Conservation (phyloP, 2,797 vertebrate genomes). For the Peromyscus aztecus region DNA sequence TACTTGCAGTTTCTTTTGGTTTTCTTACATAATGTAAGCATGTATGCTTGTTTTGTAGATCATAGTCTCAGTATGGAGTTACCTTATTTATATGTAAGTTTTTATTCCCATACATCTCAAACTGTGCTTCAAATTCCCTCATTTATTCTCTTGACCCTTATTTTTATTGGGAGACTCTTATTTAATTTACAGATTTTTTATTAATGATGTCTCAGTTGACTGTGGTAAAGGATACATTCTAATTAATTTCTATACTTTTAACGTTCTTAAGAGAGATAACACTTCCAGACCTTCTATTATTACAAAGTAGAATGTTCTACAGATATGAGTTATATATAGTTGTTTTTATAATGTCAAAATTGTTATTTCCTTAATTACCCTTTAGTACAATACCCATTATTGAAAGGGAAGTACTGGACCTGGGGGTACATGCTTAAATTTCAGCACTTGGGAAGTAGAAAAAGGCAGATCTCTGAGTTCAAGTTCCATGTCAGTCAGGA, state of each 20-base stretch:
- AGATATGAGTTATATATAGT: no score
- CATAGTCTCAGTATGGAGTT: not conserved
- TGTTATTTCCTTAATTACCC: not conserved
- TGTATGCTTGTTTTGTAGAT: not conserved
- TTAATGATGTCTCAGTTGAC: not conserved
- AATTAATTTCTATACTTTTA: not conserved
- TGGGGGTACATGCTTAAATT: not conserved
- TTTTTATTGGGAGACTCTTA: not conserved
- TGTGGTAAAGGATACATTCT: not conserved
- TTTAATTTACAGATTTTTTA: not conserved
- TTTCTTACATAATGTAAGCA: not conserved
- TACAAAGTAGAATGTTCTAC: not conserved
- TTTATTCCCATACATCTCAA: not conserved
- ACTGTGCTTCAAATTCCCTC: not conserved
- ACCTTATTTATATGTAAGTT: not conserved
- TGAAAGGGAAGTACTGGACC: not conserved
- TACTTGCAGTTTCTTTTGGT: not conserved
- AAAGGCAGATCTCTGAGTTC: not conserved
- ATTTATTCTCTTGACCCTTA: not conserved
- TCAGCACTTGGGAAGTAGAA: not conserved
- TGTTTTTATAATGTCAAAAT: not conserved
- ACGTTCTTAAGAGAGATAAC: not conserved
- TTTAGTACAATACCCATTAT: not conserved
- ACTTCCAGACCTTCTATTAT: not conserved
- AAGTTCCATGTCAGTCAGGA: not conserved